Base-by-base conservation (phyloP, 2,888 invertebrate species). In the Hypolimnas misippus region DNA sequence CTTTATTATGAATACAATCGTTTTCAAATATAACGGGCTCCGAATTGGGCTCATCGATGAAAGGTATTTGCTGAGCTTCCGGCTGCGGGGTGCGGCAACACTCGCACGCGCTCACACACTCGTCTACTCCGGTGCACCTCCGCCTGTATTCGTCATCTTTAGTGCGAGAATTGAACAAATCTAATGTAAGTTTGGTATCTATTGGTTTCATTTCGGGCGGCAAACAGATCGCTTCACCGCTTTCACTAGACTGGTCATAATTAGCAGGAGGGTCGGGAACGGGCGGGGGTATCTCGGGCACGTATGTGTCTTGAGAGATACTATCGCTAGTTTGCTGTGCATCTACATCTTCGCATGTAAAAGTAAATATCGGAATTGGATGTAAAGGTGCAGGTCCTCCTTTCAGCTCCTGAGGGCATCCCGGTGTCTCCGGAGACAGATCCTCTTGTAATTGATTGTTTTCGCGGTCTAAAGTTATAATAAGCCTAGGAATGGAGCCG, bases 1-100 rank as follows among this genome's bases (percentile, higher is more conserved):
- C 82, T 64, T 78, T 83, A 29, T 82, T 75, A 1, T 78, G 74
- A 0, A 78, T 72, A 16, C 76, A 74, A 57, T 89, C 88, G 59
- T 83, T 87, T 76, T 92, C 92, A 65, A 87, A 88, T 76, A 92
- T 92, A 12, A 91, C 67, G 3, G 91, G 92, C 63, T 92, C 92
- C 0, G 76, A 87, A 67, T 83, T 85, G 0, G 91, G 89, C 62
- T 89, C 92, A 73, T 92, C 92, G 53, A 92, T 92, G 73, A 72
- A 92, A 0, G 92, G 92, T 63, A 92, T 92, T 31, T 79, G 84
- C 21, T 83, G 83, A 0, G 83, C 64, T 63, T 92, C 91, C 0
- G 91, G 91, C 62, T 89, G 90, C 40, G 89, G 91, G 31, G 86
- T 84, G 59, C 91, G 89, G 65, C 91, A 92, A 66, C 91, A 92